A percentile compares a stretch with the other conserved stretches of the same genome.
These are phyloP conservation scores for Resseliella maxima DNA, from an alignment of 2,888 invertebrate species.

Conservation along the genomic window DNA sequence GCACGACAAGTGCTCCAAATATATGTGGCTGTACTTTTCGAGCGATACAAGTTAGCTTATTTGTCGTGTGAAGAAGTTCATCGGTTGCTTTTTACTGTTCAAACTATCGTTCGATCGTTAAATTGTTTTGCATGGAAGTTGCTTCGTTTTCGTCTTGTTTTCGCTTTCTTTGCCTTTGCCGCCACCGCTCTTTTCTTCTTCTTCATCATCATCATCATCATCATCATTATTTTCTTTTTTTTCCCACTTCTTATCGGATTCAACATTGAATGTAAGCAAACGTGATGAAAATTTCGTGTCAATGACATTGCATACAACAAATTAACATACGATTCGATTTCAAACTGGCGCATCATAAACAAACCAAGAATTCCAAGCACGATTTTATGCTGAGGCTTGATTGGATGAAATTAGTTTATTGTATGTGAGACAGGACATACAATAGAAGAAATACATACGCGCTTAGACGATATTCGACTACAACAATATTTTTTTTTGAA, in stretches of 20 bases:
- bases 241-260: too few relatives aligned
- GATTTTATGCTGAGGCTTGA: conserved; percentile 31
- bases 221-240: too few relatives aligned
- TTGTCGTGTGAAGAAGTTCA: not conserved
- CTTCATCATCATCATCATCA: too few relatives aligned
- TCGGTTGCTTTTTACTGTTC: not conserved
- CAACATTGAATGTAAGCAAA: not conserved
- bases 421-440: not conserved
- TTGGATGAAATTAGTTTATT: conserved; percentile 40
- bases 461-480: too few relatives aligned
- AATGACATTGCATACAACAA: conserved; percentile 17
- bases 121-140: conserved; percentile 39
- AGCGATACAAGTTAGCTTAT: not conserved
- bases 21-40: not conserved
- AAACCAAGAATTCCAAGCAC: conserved; percentile 12
- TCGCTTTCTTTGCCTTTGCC: too few relatives aligned
- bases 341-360: not conserved
- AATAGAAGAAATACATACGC: too few relatives aligned
- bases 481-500: too few relatives aligned
- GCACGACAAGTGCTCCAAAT: too few relatives aligned
- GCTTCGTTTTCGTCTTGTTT: not conserved
- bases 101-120: conserved; percentile 27
- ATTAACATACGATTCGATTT: conserved; percentile 35
- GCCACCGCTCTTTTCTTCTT: too few relatives aligned
- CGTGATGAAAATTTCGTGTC: not conserved